phyloP scores from a whole-genome alignment of 2,113 vertebrate genomes.

The Prunella fulvescens region DNA sequence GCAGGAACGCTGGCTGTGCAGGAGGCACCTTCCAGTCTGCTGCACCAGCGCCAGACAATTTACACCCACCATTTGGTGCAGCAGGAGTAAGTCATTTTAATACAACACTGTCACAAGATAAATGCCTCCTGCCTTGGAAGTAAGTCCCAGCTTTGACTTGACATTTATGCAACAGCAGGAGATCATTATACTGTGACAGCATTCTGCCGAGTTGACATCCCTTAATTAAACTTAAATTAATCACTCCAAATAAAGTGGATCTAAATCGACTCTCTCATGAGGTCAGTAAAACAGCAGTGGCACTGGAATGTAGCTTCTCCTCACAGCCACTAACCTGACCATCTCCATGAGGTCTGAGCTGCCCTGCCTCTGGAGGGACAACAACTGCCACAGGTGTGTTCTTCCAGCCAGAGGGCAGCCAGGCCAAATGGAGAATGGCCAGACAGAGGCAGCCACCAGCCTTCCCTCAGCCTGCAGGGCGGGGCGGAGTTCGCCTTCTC shows the following conservation, averaged over 20 bases:
- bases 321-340: neutral
- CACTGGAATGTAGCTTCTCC: neutral
- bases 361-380: neutral
- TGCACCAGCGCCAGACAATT: slow-evolving; percentile 54
- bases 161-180: slow-evolving; percentile 65
- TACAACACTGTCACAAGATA: slow-evolving; percentile 53
- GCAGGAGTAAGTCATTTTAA: slow-evolving; percentile 61
- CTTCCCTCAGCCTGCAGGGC: neutral
- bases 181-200: slow-evolving; percentile 64
- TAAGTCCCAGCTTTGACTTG: slow-evolving; percentile 45
- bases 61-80: slow-evolving; percentile 45
- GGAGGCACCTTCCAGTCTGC: slow-evolving; percentile 44
- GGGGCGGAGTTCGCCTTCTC: fast-evolving
- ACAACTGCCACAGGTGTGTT: neutral
- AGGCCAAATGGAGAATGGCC: fast-evolving
- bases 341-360: neutral
- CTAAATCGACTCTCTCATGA: slow-evolving; percentile 24
- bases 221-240: slow-evolving; percentile 66
- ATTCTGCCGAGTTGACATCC: slow-evolving; percentile 50
- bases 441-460: neutral
- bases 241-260: slow-evolving; percentile 51
- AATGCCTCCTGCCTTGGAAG: slow-evolving; percentile 55
- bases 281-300: slow-evolving; percentile 8
- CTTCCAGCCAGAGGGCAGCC: neutral
- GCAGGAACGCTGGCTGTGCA: neutral